These are phyloP conservation scores for Ahaetulla prasina DNA, from an alignment of 2,113 vertebrate genomes.

Conservation along the genomic window DNA sequence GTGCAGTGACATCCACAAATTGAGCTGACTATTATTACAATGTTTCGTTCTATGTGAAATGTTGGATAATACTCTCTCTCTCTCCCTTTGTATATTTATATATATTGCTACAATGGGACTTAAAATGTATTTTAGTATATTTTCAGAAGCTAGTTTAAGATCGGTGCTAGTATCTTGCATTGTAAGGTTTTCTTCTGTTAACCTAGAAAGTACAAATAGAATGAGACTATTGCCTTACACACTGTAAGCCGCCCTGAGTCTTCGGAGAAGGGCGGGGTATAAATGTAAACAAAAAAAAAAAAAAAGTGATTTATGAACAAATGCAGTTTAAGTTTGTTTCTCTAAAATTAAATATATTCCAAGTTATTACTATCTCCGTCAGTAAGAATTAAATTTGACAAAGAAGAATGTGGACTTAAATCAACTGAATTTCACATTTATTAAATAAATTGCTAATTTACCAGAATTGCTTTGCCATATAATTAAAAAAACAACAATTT, in stretches of 20 bases:
- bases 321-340: not conserved
- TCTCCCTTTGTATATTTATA: not conserved
- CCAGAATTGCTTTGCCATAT: constrained; percentile 32
- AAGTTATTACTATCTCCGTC: not conserved
- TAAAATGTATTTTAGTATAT: not conserved
- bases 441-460: constrained; percentile 41
- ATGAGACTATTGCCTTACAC: too few relatives aligned
- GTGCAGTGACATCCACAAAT: not conserved
- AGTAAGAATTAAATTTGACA: constrained; percentile 8
- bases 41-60: not conserved
- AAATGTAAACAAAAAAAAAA: too few relatives aligned
- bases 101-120: not conserved
- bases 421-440: constrained; percentile 1
- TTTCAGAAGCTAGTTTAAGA: not conserved
- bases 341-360: not conserved
- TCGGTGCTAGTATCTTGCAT: not conserved
- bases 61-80: not conserved
- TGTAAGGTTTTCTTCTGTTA: not conserved
- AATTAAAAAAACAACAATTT: not conserved
- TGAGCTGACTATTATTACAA: not conserved
- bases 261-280: too few relatives aligned
- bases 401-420: not conserved
- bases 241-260: too few relatives aligned
- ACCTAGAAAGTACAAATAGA: too few relatives aligned
- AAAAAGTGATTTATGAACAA: not conserved